Conservation (phyloP, 2,113 vertebrate genomes). For the Phycodurus eques region DNA sequence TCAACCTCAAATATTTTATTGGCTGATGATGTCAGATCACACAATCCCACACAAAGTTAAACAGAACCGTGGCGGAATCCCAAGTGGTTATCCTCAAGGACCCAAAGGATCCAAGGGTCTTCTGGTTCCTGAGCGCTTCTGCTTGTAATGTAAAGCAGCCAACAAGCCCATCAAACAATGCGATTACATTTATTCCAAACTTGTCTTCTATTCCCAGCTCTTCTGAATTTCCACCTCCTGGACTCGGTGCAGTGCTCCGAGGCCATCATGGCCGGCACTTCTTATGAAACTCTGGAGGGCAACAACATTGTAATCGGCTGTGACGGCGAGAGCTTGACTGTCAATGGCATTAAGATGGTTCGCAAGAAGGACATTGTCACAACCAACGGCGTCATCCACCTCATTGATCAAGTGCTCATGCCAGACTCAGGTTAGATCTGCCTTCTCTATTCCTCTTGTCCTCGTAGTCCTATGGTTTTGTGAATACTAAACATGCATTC, state of each 20-base stretch:
- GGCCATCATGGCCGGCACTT: conserved; percentile 84
- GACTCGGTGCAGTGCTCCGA: conserved; percentile 92
- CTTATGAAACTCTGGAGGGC: conserved; percentile 90
- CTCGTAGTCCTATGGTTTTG: not conserved
- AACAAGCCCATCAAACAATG: not conserved
- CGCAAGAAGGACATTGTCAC: conserved; percentile 92
- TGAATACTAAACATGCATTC: not conserved
- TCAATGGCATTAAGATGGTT: conserved; percentile 94
- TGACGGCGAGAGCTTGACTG: conserved; percentile 89
- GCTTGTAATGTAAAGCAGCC: conserved; percentile 10
- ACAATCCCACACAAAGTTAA: conserved; percentile 30
- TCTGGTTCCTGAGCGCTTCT: conserved; percentile 20
- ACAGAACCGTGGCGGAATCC: conserved; percentile 23
- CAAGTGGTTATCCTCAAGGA: conserved; percentile 20
- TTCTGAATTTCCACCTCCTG: conserved; percentile 89
- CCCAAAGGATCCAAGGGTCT: conserved; percentile 58
- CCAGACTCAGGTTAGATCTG: conserved; percentile 89
- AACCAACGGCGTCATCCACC: conserved; percentile 91
- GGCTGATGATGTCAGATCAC: conserved; percentile 35
- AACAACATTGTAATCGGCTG: conserved; percentile 88
- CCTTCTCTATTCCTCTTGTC: not conserved
- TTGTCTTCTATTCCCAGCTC: conserved; percentile 70
- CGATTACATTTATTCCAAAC: conserved; percentile 1
- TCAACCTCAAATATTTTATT: conserved; percentile 39
- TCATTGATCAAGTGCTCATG: conserved; percentile 89